Evolutionary conservation across 1,140 invertebrate genomes (phyloP), one percentile per base, ranked within the genome.

Genomic region (Antheraea pernyi): DNA sequence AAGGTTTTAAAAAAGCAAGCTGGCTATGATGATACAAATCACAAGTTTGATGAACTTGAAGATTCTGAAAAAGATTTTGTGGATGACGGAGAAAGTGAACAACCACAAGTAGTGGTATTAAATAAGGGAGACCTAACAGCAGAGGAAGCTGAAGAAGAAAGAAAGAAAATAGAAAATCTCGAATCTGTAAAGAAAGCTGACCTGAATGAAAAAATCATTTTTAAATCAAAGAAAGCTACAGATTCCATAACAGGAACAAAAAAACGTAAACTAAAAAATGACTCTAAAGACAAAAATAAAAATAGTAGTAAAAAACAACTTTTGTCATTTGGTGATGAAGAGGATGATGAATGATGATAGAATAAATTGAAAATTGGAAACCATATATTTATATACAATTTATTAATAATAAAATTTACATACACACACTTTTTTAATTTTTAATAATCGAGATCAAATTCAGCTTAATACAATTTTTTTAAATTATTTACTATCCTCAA

Each of bases 21-120:
- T 66, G 97, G 97, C 37, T 98, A 97, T 86, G 96, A 96, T 85
- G 97, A 98, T 91, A 96, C 95, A 66, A 92, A 92, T 71, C 88
- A 86, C 61, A 92, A 92, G 71, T 92, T 92, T 77, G 90, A 92
- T 79, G 75, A 89, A 70, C 75, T 91, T 18, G 71, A 85, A 70
- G 83, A 85, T 73, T 73, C 74, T 18, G 83, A 88, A 62, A 81
- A 84, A 39, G 88, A 92, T 80, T 87, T 91, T 70, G 86, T 84
- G 19, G 93, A 95, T 70, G 96, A 97, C 70, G 92, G 90, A 18
- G 93, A 95, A 22, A 96, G 95, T 83, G 97, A 98, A 86, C 93
- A 95, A 81, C 97, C 97, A 13, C 94, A 95, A 80, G 95, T 98
- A 19, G 97, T 98, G 36, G 96, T 98, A n/a, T 88, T 98, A 59